Evolutionary conservation across 2,113 vertebrate genomes (phyloP), one percentile per base, ranked within the genome.

Genomic region (Lanius ludovicianus): DNA sequence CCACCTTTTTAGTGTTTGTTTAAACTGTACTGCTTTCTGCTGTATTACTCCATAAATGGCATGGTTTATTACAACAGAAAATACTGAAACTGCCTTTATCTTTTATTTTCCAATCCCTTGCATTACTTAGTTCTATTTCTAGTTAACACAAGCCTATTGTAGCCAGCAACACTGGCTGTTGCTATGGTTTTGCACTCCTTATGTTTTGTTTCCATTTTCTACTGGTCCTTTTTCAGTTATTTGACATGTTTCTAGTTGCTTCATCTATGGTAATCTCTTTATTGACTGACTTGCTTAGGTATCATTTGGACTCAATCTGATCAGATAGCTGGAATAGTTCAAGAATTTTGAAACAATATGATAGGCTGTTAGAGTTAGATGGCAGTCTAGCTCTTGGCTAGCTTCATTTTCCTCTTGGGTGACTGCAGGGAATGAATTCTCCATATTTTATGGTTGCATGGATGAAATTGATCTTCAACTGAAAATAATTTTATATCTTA

Each of bases 101-200:
- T 93, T 93, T 78, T 80, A 53, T 89, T 71, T 68, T 83, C 50
- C 55, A 5, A 53, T 31, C 47, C 14, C 8, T 84, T 80, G 83
- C 70, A 42, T 83, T 95, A 75, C 87, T 95, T 76, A 21, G 46
- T 87, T 96, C 80, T 91, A 81, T 96, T 96, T 96, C 84, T 84
- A 94, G 84, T 85, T 96, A 92, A 89, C 35, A 68, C 60, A 86
- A 89, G 84, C 18, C 64, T 46, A 75, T 53, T 93, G 91, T 85
- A 96, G 89, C 87, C 84, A 95, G 84, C 49, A 96, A 89, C 89
- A 84, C 28, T 73, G 87, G 49, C 84, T 74, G 91, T 94, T 96
- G 94, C 94, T 91, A 94, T 94, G 87, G 60, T 92, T 95, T 88
- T 94, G 46, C 77, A 74, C 35, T 60, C 39, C 39, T 91, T 76